Conservation (phyloP, 2,888 invertebrate genomes). For the Dilophus febrilis region DNA sequence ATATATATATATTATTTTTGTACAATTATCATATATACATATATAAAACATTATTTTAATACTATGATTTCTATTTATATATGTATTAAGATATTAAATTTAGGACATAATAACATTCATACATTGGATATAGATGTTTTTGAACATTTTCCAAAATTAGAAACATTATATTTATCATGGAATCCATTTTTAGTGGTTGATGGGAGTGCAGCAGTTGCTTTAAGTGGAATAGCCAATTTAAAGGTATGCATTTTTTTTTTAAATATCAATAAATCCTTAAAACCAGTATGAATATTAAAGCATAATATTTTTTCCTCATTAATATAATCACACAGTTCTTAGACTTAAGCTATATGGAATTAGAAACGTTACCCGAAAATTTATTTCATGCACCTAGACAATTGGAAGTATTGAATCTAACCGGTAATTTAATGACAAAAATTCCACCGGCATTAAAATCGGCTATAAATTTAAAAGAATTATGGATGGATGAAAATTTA, state of each 20-base stretch:
- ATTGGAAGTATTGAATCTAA: constrained; percentile 46
- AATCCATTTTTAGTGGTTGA: constrained; percentile 58
- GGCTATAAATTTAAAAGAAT: constrained; percentile 38
- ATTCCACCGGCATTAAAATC: constrained; percentile 44
- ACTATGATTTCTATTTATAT: background rate
- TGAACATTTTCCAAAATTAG: constrained; percentile 51
- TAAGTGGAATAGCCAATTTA: constrained; percentile 42
- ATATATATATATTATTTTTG: background rate
- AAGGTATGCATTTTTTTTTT: constrained; percentile 34
- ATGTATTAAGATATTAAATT: constrained; percentile 18
- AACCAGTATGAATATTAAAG: too few species aligned
- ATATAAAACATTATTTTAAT: background rate
- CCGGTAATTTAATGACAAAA: constrained; percentile 41
- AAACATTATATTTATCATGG: constrained; percentile 48
- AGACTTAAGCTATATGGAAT: constrained; percentile 48
- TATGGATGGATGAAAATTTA: constrained; percentile 55
- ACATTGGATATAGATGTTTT: constrained; percentile 55
- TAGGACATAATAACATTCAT: constrained; percentile 55
- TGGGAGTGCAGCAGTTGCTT: constrained; percentile 41
- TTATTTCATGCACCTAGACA: constrained; percentile 49
- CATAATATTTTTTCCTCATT: too few species aligned
- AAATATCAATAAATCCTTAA: too few species aligned
- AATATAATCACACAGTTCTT: too few species aligned
- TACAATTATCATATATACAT: background rate
- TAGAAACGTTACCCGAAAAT: constrained; percentile 42